Conservation (phyloP, 2,888 invertebrate species). For the Heliconius sara region DNA sequence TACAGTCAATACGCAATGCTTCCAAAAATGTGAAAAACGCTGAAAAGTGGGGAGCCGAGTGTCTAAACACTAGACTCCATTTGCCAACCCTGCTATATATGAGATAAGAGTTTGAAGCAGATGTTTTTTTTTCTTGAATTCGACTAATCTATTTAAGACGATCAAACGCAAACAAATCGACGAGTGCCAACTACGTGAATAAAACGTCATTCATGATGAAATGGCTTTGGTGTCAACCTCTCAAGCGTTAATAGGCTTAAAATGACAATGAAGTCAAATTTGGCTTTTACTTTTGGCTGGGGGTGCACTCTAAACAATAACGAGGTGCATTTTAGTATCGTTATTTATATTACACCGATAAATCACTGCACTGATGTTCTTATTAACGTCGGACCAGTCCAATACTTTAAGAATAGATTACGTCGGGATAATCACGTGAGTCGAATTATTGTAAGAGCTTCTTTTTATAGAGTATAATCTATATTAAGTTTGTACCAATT, state of each 20-base stretch:
- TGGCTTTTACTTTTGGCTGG: slow-evolving; percentile 54
- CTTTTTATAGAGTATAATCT: slow-evolving; percentile 16
- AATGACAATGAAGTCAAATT: slow-evolving; percentile 62
- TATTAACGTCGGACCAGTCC: slow-evolving; percentile 42
- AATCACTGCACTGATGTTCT: slow-evolving; percentile 46
- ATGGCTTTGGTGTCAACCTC: slow-evolving; percentile 58
- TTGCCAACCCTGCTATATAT: too few relatives aligned
- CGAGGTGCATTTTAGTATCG: slow-evolving; percentile 49
- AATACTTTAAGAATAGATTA: slow-evolving; percentile 41
- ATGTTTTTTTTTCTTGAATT: background rate
- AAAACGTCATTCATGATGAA: slow-evolving; percentile 56
- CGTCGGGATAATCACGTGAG: slow-evolving; percentile 48
- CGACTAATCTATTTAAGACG: slow-evolving; percentile 10
- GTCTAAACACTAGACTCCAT: too few relatives aligned
- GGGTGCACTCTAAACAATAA: slow-evolving; percentile 55
- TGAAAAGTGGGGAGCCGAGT: too few relatives aligned
- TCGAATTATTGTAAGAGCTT: slow-evolving; percentile 38
- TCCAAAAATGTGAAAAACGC: too few relatives aligned
- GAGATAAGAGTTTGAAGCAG: too few relatives aligned
- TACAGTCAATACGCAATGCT: too few relatives aligned
- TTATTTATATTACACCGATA: slow-evolving; percentile 48
- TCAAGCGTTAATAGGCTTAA: slow-evolving; percentile 58
- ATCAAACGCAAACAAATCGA: slow-evolving; percentile 28
- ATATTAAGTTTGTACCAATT: background rate
- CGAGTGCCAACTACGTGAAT: slow-evolving; percentile 30